Conservation (phyloP, 30 jellyfish, hydroid and myxozoan genomes). For the Mastigias papua region DNA sequence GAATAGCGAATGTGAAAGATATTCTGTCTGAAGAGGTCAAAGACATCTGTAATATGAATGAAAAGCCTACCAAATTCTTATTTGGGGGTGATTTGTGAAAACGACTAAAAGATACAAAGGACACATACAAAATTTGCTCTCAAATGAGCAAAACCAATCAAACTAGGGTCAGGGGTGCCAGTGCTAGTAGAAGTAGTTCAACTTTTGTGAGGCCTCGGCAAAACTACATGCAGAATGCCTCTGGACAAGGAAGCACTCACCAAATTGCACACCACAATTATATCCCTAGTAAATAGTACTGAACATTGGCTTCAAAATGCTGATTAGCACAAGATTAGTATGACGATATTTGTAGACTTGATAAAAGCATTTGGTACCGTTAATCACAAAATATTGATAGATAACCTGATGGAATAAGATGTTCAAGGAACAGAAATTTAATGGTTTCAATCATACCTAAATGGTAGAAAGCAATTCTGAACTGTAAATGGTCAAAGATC, state of each 20-base stretch:
- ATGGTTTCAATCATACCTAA: no score
- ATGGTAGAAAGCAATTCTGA: no score
- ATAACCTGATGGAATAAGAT: no score
- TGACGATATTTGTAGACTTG: no score
- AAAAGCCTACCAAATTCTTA: background rate
- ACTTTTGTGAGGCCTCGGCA: background rate
- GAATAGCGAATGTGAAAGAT: background rate
- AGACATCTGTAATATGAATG: background rate
- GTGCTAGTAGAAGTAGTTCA: slow-evolving; percentile 4
- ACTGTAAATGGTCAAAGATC: no score
- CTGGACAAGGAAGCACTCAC: slow-evolving; percentile 5
- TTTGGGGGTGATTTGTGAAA: background rate
- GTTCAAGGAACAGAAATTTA: no score
- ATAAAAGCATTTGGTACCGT: no score
- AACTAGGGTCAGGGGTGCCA: background rate
- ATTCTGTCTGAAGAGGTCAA: background rate
- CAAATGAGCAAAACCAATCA: background rate
- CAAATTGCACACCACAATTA: background rate
- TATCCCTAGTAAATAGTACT: no score
- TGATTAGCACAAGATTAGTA: no score
- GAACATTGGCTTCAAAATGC: no score
- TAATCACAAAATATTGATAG: no score
- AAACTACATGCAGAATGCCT: background rate
- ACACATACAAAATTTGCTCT: background rate
- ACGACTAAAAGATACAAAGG: background rate